Conservation (phyloP, 2,797 vertebrate species). For the Synanceia verrucosa region DNA sequence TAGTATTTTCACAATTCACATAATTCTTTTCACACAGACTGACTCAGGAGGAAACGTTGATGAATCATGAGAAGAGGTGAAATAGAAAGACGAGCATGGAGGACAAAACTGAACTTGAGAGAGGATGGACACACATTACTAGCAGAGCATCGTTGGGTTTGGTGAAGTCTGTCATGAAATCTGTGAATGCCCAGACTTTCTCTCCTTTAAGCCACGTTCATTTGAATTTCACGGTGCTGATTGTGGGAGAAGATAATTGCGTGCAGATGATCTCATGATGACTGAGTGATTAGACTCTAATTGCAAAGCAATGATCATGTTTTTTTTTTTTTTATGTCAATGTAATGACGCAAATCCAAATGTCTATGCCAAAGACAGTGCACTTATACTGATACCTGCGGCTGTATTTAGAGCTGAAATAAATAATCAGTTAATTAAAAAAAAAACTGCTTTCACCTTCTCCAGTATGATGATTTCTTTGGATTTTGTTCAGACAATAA, state of each 20-base stretch:
- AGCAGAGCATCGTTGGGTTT: neutral
- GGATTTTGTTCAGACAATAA: neutral
- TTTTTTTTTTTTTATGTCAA: constrained; percentile 10
- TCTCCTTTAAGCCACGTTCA: constrained; percentile 15
- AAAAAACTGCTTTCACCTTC: neutral
- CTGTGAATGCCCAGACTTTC: neutral
- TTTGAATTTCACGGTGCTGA: constrained; percentile 34
- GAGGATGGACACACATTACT: neutral
- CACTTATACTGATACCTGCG: neutral
- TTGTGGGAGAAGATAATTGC: constrained; percentile 40
- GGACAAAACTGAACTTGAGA: constrained; percentile 12
- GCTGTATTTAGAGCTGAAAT: neutral
- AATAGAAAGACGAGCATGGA: neutral
- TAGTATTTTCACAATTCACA: constrained; percentile 33
- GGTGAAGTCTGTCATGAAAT: constrained; percentile 14
- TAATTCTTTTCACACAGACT: constrained; percentile 15
- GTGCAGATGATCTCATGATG: constrained; percentile 33
- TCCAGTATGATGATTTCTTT: neutral
- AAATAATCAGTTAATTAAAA: neutral
- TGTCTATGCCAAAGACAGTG: neutral
- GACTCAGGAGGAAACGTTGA: neutral
- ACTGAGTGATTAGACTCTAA: constrained; percentile 33
- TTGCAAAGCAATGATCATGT: constrained; percentile 19
- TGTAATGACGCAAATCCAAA: constrained; percentile 26
- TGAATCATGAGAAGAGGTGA: constrained; percentile 13